Base-by-base conservation (phyloP, 2,888 invertebrate genomes). In the Sarcophaga rosellei region DNA sequence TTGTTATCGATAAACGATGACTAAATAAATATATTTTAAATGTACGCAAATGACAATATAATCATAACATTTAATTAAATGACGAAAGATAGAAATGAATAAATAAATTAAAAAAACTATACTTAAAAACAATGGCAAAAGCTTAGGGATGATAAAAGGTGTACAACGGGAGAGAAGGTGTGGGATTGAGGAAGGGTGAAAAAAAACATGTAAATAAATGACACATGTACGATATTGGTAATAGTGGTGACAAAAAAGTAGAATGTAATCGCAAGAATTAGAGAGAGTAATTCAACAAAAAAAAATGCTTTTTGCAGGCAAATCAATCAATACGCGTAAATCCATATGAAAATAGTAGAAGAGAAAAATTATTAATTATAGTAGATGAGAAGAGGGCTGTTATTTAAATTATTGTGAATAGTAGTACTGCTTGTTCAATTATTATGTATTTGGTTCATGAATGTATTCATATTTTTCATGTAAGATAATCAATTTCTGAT, bases 21-120 rank as follows among this genome's bases (percentile, higher is more conserved):
- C 35, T 35, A 35, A 57, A 72, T 21, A 17, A 12, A 69, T 69
- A n/a, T 79, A 63, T 57, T 44, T 63, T 44, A 73, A 59, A 80
- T 80, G 47, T 47, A 78, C 25, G 45, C 61, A 78, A 79, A 84
- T 65, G 68, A 79, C 78, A 83, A 62, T 62, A 74, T 79, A 84
- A 79, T 35, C 35, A 8, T 75, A 74, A 80, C 79, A 73, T 47
- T 74, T 65, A 80, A 84, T 79, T 79, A 70, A 45, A 35, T 35
- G 8, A 10, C 20, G 8, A 35, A 47, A 69, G 70, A 79, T 75
- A 75, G 74, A 75, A 65, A 53, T 47, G 61, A 75, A 75, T 84
- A 66, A 79, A 77, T 81, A 63, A 76, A 66, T 65, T 21, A 81
- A 81, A 61, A 75, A 44, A 81, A 69, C 44, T 44, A 25, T 8